These are phyloP conservation scores for Coregonus sp. DNA, from an alignment of 2,797 vertebrate species.

Conservation along the genomic window DNA sequence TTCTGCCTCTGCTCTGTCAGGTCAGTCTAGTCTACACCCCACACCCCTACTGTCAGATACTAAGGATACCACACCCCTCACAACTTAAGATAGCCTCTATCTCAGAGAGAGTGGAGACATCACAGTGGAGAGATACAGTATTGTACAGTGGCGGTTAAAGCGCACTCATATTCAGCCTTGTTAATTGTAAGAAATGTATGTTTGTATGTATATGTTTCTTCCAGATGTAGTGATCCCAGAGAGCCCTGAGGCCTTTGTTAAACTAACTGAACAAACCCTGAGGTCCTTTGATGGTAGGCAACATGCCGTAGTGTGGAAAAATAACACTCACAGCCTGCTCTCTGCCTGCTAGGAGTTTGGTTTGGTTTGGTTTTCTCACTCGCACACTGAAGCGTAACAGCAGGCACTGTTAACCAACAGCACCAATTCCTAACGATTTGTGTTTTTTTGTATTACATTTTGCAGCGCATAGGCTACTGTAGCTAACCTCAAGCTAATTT, in stretches of 20 bases:
- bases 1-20: constrained; percentile 81
- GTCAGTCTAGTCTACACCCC: constrained; percentile 63
- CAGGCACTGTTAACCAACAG: constrained; percentile 33
- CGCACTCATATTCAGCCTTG: background rate
- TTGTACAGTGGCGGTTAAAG: background rate
- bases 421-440: constrained; percentile 59
- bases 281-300: constrained; percentile 87
- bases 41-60: background rate
- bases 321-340: constrained; percentile 49
- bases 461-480: constrained; percentile 50
- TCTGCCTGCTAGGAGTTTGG: constrained; percentile 54
- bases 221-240: constrained; percentile 91
- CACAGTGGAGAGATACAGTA: background rate
- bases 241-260: constrained; percentile 89
- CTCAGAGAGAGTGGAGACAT: background rate
- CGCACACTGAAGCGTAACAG: constrained; percentile 32
- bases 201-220: constrained; percentile 79
- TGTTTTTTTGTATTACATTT: constrained; percentile 51
- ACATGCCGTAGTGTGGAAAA: constrained; percentile 59
- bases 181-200: constrained; percentile 2
- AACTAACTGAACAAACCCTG: constrained; percentile 89
- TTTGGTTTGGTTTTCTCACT: constrained; percentile 58
- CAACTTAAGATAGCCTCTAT: background rate
- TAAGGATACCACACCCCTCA: background rate
- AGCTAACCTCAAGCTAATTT: constrained; percentile 52